Evolutionary conservation across 2,888 invertebrate species (phyloP), one percentile per base, ranked within the genome.

Genomic region (Apotomis turbidana): DNA sequence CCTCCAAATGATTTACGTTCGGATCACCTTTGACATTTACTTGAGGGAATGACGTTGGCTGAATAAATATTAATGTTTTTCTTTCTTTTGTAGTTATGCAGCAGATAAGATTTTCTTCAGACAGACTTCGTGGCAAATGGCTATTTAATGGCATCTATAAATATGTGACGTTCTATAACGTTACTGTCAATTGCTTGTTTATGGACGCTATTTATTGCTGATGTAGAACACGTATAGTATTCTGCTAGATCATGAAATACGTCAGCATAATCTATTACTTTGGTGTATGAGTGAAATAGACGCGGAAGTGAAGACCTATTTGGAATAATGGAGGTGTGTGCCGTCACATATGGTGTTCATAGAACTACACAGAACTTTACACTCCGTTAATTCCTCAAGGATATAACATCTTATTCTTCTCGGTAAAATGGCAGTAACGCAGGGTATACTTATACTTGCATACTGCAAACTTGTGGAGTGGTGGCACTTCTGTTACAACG

Each of bases 1-100:
- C 36, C 27, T 57, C 55, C 44, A 38, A 62, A 38, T 51, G 12
- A 15, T 15, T 13, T 12, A 66, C 46, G 27, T 66, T 57, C 12
- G 46, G n/a, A 5, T 66, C 55, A 66, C 66, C 55, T 57, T 66
- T 66, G 66, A 66, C 66, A 9, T 64, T 64, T 27, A 57, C 8
- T 54, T 62, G 51, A 36, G 36, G 9, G 46, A 44, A 15, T 57
- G 66, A 46, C 66, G 64, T 64, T 5, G 54, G 27, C 44, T 15
- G 12, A 64, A 64, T 55, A 66, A 49, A 9, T 49, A n/a, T 62
- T 52, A 51, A 13, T 41, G 54, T 66, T 51, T 62, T 62, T 49
- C 1, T 27, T 12, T 0, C 15, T 8, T 15, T 6, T 13, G 41
- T 13, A 36, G 13, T 12, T 10, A 4, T 12, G 10, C 36, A 4